A percentile compares a stretch with the other conserved stretches of the same genome.
phyloP scores from a whole-genome alignment of 2,797 vertebrate species.

The Lithobates sylvaticus region DNA sequence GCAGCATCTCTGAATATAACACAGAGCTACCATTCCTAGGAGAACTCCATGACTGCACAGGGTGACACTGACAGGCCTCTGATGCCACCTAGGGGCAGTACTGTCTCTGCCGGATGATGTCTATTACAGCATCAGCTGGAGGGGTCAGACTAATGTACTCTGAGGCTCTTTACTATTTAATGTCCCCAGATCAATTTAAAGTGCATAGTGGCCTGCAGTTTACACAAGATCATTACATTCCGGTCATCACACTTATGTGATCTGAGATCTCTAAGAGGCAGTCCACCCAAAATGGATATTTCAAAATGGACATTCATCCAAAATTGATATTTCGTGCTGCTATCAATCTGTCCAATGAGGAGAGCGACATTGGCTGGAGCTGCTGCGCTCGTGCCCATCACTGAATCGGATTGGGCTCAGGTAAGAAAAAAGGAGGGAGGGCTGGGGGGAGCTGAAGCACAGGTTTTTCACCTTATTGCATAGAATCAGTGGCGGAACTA shows the following conservation, averaged over 20 bases:
- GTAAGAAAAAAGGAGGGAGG: no score
- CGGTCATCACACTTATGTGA: background rate
- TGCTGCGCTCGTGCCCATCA: no score
- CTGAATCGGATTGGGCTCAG: no score
- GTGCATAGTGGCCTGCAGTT: background rate
- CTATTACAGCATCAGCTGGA: background rate
- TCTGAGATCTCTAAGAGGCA: no score
- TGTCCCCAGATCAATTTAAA: constrained; percentile 19
- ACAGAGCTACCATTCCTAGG: background rate
- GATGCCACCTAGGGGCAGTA: constrained; percentile 21
- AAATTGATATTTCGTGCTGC: no score
- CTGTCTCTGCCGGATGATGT: background rate
- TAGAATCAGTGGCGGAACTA: no score
- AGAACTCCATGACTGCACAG: background rate
- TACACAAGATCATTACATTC: constrained; percentile 13
- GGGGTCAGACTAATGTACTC: background rate
- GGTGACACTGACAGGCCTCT: background rate
- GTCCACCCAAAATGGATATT: no score
- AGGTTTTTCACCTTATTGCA: no score
- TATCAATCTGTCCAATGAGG: no score
- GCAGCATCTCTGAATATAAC: background rate
- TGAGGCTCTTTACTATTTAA: constrained; percentile 20
- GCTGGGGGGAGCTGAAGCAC: no score
- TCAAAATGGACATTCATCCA: no score
- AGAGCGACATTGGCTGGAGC: no score